phyloP scores from a whole-genome alignment of 64 coral and sea anemone genomes.

The Actinia tenebrosa region DNA sequence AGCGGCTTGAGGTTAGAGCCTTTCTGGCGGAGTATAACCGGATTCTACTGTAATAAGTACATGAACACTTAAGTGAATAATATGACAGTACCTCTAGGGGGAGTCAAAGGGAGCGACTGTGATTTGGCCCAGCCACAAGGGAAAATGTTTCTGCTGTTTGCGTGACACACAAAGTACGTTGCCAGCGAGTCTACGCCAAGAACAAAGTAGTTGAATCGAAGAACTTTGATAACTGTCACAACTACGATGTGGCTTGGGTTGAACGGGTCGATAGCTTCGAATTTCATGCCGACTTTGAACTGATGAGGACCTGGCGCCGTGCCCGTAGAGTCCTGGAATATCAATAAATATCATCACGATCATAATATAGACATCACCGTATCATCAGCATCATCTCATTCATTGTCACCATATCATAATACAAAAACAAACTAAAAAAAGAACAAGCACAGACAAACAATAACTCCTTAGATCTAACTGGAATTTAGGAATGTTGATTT shows the following conservation, averaged over 20 bases:
- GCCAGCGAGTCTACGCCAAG: slow-evolving; percentile 93
- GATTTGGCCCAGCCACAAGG: slow-evolving; percentile 91
- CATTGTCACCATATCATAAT: background rate
- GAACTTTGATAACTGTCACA: slow-evolving; percentile 92
- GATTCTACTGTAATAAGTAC: slow-evolving; percentile 10
- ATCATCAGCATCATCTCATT: background rate
- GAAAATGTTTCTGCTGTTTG: slow-evolving; percentile 89
- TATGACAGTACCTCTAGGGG: slow-evolving; percentile 81
- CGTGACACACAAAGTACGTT: slow-evolving; percentile 96
- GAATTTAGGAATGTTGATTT: no score
- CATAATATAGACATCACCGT: background rate
- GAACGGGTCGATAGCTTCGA: slow-evolving; percentile 95
- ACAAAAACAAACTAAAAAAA: no score
- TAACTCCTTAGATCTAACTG: no score
- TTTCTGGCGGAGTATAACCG: slow-evolving; percentile 19
- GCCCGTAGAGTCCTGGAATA: slow-evolving; percentile 84
- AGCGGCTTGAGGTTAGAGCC: slow-evolving; percentile 1
- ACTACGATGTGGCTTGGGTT: slow-evolving; percentile 94
- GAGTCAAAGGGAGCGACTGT: slow-evolving; percentile 70
- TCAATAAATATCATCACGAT: background rate
- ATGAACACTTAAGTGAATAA: background rate
- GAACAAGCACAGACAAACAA: no score
- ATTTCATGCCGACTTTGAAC: slow-evolving; percentile 99
- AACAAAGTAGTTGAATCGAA: slow-evolving; percentile 96
- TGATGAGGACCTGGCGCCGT: slow-evolving; percentile 87